These are phyloP conservation scores for Acipenser oxyrinchus DNA, from an alignment of 2,797 vertebrate genomes.

Conservation along the genomic window DNA sequence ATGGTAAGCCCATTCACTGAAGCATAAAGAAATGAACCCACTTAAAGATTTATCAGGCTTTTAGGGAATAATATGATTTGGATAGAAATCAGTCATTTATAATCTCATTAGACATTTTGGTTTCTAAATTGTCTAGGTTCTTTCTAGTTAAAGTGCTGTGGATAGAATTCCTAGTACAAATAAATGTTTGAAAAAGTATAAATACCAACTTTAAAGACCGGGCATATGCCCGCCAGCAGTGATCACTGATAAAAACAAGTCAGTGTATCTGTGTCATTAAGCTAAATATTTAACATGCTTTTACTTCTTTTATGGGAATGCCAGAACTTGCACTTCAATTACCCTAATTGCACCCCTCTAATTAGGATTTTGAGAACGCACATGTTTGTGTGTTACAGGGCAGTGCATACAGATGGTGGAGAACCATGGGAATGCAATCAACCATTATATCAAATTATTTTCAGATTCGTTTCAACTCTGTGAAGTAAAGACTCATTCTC, in stretches of 20 bases:
- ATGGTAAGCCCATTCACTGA: background rate
- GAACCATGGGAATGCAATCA: background rate
- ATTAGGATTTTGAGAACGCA: background rate
- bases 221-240: conserved; percentile 3
- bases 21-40: background rate
- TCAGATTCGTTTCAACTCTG: background rate
- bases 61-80: background rate
- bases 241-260: conserved; percentile 5
- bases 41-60: background rate
- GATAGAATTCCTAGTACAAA: too few species aligned
- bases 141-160: background rate
- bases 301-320: conserved; percentile 10
- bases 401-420: background rate
- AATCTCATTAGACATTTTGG: background rate
- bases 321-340: conserved; percentile 8
- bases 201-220: background rate
- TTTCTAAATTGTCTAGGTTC: background rate
- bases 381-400: background rate
- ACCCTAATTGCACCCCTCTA: background rate
- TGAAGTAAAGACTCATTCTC: background rate
- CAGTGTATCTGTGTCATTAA: background rate
- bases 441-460: background rate
- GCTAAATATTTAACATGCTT: conserved; percentile 14
- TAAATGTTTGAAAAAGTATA: conserved; percentile 1
- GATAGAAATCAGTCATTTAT: background rate